Evolutionary conservation across 2,113 vertebrate genomes (phyloP), one percentile per base, ranked within the genome.

Genomic region (Proterorhinus semilunaris): DNA sequence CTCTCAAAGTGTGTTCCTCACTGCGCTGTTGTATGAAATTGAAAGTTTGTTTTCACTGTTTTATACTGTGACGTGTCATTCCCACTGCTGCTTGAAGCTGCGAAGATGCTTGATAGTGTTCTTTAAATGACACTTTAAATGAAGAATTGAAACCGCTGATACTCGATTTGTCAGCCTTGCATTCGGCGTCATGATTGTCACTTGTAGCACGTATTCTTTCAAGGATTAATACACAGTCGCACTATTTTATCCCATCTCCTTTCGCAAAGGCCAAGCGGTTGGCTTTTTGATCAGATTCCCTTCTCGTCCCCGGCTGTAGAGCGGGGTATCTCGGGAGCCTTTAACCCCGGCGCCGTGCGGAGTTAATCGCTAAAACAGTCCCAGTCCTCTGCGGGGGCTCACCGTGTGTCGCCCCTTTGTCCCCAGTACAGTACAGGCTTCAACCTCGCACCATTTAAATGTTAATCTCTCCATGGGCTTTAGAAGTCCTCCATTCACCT

Each of bases 381-480:
- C 27, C 10, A 75, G 81, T 87, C 78, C 78, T 53, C 36, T 65
- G 54, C 64, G 21, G 66, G 27, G 72, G 66, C 50, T 80, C 83
- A 50, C 79, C 11, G 51, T 65, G 76, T 73, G 68, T 77, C 8
- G 11, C 66, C 80, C 74, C 69, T 82, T 89, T 85, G 87, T 88
- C 75, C 53, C 79, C 71, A 17, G 71, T 91, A 90, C 88, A 88
- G 84, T 90, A 77, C 72, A 68, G 69, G 78, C 51, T 80, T 87
- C 87, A 88, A 89, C 77, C 88, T 82, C 72, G 46, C 73, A 69
- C 78, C 72, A 91, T 93, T 91, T 87, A 85, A 91, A 91, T 92
- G 91, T 57, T 89, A 91, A 92, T 92, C 79, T 83, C 57, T 15
- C 62, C 68, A 51, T 65, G 62, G 74, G 81, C 61, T 86, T 90